These are phyloP conservation scores for Stenoptilia bipunctidactyla DNA, from an alignment of 2,888 invertebrate species.

Conservation along the genomic window DNA sequence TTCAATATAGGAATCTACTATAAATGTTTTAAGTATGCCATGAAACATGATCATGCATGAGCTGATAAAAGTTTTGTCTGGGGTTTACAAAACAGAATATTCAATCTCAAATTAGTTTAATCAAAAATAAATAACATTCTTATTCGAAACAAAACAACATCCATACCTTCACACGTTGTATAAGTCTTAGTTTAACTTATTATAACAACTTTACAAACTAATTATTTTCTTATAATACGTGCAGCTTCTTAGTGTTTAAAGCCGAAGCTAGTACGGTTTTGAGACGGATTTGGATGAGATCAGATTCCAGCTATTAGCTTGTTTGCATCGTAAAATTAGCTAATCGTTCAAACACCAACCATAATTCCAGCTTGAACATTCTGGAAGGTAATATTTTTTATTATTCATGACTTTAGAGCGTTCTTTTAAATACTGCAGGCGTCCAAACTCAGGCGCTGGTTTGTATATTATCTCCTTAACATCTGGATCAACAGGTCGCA, in stretches of 20 bases:
- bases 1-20: no score
- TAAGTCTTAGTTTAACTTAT: conserved; percentile 61
- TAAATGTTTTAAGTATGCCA: no score
- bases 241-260: conserved; percentile 61
- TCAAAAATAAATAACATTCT: conserved; percentile 72
- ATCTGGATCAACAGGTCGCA: conserved; percentile 32
- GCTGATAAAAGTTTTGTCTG: no score
- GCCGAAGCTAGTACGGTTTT: no score
- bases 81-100: conserved; percentile 20
- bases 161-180: conserved; percentile 65
- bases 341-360: conserved; percentile 35
- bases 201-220: conserved; percentile 50
- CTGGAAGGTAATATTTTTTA: conserved; percentile 32
- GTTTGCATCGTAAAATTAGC: no score
- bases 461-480: conserved; percentile 25
- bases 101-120: conserved; percentile 70
- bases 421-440: conserved; percentile 23
- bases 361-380: conserved; percentile 28
- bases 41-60: no score
- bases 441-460: conserved; percentile 23
- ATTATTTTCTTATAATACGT: conserved; percentile 69
- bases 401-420: conserved; percentile 26
- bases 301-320: no score
- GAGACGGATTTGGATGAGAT: no score
- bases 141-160: conserved; percentile 71